Percentiles rank a stretch among this genome's conserved stretches.
Evolutionary conservation across 2,888 invertebrate species (phyloP).

Genomic region (Abrostola tripartita): DNA sequence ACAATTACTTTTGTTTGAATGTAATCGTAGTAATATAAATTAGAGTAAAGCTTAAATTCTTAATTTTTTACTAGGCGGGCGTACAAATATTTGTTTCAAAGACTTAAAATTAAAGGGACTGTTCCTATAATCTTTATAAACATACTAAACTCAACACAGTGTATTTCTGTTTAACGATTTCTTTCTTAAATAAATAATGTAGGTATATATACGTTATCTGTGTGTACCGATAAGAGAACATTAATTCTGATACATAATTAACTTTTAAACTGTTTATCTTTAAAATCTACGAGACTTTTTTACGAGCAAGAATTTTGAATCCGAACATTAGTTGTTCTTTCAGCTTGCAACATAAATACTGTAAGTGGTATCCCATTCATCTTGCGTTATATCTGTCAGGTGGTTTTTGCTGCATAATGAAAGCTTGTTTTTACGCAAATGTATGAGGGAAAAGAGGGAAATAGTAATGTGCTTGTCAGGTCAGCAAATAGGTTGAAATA

Average conservation of each 20-base stretch:
- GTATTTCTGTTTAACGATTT: background rate
- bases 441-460: too few species aligned
- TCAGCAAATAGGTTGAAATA: too few species aligned
- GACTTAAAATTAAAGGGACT: too few species aligned
- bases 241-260: conserved; percentile 1
- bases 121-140: too few species aligned
- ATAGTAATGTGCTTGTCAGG: too few species aligned
- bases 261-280: background rate
- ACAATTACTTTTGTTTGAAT: conserved; percentile 3
- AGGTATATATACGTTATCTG: background rate
- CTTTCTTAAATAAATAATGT: background rate
- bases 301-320: background rate
- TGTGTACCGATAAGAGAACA: background rate
- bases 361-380: background rate
- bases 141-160: too few species aligned
- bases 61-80: too few species aligned
- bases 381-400: background rate
- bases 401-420: background rate
- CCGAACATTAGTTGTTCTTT: background rate
- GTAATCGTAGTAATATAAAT: background rate
- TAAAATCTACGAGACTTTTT: background rate
- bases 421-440: background rate
- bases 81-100: too few species aligned
- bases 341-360: background rate
- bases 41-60: too few species aligned